These are phyloP conservation scores for Hydropsyche betteni DNA, from an alignment of 2,888 invertebrate genomes.

Conservation along the genomic window DNA sequence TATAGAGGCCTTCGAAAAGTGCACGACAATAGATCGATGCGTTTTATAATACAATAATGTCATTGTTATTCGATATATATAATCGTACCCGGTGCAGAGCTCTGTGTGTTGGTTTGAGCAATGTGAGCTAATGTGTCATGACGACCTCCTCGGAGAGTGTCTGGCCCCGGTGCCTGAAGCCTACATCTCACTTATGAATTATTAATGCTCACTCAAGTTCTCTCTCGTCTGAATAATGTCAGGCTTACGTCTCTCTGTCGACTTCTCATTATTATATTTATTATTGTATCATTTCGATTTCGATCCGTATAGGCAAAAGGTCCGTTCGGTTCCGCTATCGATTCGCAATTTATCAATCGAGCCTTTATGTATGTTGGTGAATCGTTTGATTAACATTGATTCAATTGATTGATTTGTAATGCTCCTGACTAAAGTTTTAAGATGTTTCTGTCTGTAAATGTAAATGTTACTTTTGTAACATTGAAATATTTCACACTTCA, in stretches of 20 bases:
- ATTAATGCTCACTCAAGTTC: conserved; percentile 38
- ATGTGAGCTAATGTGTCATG: conserved; percentile 45
- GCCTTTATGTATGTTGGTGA: too few species aligned
- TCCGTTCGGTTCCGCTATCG: too few species aligned
- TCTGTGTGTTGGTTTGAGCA: conserved; percentile 39
- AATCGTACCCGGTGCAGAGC: background rate
- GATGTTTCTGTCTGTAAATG: too few species aligned
- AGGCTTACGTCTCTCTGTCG: conserved; percentile 30
- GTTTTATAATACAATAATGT: conserved; percentile 7
- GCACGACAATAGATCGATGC: background rate
- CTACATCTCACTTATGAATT: conserved; percentile 44
- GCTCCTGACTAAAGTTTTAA: too few species aligned
- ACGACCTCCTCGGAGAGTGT: conserved; percentile 38
- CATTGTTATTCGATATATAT: background rate
- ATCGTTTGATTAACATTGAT: too few species aligned
- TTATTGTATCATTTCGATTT: background rate
- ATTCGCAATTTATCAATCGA: too few species aligned
- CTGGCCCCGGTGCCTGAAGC: conserved; percentile 22
- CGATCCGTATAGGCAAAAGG: too few species aligned
- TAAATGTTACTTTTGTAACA: too few species aligned
- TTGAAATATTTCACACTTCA: too few species aligned
- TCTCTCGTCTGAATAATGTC: conserved; percentile 41
- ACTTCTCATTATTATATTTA: conserved; percentile 2
- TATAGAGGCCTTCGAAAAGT: too few species aligned
- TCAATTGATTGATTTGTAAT: too few species aligned